phyloP scores from a whole-genome alignment of 2,888 invertebrate genomes.

The Holacanthella duospinosa region DNA sequence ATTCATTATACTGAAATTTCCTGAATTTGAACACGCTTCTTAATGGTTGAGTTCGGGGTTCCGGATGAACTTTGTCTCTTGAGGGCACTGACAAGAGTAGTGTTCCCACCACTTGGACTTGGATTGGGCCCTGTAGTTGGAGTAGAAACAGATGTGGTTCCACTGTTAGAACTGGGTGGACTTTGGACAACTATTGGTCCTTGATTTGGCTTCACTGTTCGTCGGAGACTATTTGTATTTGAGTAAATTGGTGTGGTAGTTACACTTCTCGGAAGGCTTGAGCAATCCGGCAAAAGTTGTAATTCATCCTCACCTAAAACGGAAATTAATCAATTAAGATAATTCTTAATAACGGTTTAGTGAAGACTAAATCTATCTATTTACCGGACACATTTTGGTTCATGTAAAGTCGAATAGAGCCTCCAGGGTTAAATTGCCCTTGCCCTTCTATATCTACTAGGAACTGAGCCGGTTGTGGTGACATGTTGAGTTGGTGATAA shows the following conservation, averaged over 20 bases:
- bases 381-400: conserved; percentile 29
- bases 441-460: not conserved
- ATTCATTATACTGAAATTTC: conserved; percentile 72
- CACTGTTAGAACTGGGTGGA: conserved; percentile 12
- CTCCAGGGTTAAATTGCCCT: not conserved
- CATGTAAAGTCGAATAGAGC: conserved; percentile 35
- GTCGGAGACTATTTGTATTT: conserved; percentile 3
- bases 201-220: not conserved
- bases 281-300: conserved; percentile 7
- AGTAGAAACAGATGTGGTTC: conserved; percentile 44
- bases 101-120: conserved; percentile 38
- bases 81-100: conserved; percentile 39
- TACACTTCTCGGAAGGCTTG: conserved; percentile 4
- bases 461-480: not conserved
- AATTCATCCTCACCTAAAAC: conserved; percentile 8
- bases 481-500: not conserved
- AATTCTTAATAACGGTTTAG: not conserved
- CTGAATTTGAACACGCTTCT: conserved; percentile 83
- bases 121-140: conserved; percentile 47
- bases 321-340: not conserved
- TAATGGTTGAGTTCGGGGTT: conserved; percentile 47
- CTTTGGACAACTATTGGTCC: conserved; percentile 10
- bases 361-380: not conserved
- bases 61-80: conserved; percentile 38
- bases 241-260: not conserved